phyloP scores from a whole-genome alignment of 2,888 invertebrate species.

The Hyposoter didymator region DNA sequence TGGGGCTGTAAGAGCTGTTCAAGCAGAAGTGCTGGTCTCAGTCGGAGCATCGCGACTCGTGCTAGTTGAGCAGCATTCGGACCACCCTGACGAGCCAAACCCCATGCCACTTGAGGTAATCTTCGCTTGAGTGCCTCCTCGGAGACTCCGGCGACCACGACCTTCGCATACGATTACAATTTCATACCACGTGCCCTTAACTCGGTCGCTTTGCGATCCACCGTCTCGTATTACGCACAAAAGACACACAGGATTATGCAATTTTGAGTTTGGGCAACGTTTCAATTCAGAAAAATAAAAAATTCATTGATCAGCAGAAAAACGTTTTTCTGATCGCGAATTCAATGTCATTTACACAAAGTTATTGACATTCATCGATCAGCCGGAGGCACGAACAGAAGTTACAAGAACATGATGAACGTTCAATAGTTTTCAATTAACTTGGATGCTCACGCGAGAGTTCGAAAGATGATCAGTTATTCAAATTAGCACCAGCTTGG shows the following conservation, averaged over 20 bases:
- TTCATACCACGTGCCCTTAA: conserved; percentile 12
- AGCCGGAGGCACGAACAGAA: background rate
- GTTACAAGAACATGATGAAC: background rate
- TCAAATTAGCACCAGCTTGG: background rate
- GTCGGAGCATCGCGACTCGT: conserved; percentile 84
- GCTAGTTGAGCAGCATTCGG: conserved; percentile 84
- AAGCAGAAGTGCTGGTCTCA: conserved; percentile 85
- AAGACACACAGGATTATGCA: background rate
- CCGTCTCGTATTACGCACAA: background rate
- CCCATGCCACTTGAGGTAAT: conserved; percentile 83
- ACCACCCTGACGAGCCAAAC: conserved; percentile 84
- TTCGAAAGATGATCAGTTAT: background rate
- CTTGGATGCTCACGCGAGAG: background rate
- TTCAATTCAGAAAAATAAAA: background rate
- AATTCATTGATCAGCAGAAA: background rate
- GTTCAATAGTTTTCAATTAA: background rate
- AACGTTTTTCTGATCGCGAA: no score
- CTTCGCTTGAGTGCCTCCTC: conserved; percentile 82
- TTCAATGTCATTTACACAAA: no score
- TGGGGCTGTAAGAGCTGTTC: conserved; percentile 85
- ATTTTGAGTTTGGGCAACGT: background rate
- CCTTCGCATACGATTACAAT: conserved; percentile 69
- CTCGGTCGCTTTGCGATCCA: background rate
- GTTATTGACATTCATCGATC: background rate
- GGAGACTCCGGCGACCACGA: conserved; percentile 78